Evolutionary conservation across 2,888 invertebrate genomes (phyloP), one percentile per base, ranked within the genome.

Genomic region (Dynastes tityus): DNA sequence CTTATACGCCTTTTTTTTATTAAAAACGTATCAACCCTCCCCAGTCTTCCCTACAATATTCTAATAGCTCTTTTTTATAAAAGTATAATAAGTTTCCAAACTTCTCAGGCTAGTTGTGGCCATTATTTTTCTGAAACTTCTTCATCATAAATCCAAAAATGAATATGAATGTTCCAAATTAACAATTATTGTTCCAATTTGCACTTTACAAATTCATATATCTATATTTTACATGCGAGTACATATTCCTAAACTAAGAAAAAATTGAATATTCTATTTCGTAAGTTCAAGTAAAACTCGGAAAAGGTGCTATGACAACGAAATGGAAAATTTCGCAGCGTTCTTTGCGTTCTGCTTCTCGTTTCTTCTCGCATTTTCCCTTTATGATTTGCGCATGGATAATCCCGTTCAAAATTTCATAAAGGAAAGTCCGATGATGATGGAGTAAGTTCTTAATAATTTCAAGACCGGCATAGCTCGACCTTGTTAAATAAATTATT

Each of bases 401-500:
- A 65, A 65, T 37, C 65, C n/a, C 16, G 65, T 65, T 65, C 13
- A 65, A 40, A 65, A 65, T 37, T 65, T 65, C 65, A 40, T 37
- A 65, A 65, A 65, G 5, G 65, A 40, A 45, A 65, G 40, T 40
- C 65, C 65, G 13, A 37, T 40, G 65, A 65, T 13, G 13, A n/a
- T 2, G 16, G 29, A 16, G 40, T 65, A 65, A 37, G 16, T 65
- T 65, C 40, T 65, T 65, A 65, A 65, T 65, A 37, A 65, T 40
- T 16, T 40, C 63, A 16, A 40, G n/a, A 37, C 16, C 8, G 16
- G 16, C 37, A 8, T 40, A 40, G 65, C 16, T 13, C 32, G 65
- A 40, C 65, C 65, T 65, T 65, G n/a, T 13, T 65, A 65, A 65
- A 65, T 65, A 65, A 65, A 65, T 65, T 16, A 65, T 40, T 16